Conservation (phyloP, 1,140 invertebrate species). For the Drosophila repletoides region DNA sequence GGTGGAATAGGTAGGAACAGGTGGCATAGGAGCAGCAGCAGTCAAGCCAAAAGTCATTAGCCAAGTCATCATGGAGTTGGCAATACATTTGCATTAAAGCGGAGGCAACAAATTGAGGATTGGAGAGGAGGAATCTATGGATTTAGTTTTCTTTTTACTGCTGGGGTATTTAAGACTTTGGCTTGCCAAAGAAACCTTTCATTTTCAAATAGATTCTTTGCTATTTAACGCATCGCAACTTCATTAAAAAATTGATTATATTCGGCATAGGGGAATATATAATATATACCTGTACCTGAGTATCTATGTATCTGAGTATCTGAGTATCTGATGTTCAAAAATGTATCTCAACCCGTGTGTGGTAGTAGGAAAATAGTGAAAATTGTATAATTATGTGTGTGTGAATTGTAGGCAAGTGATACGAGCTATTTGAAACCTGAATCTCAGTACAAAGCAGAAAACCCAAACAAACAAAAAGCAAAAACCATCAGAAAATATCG, state of each 20-base stretch:
- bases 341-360: slow-evolving; percentile 32
- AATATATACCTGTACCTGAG: slow-evolving; percentile 68
- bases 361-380: too few species aligned
- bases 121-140: background rate
- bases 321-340: slow-evolving; percentile 30
- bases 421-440: slow-evolving; percentile 52
- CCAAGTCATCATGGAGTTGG: slow-evolving; percentile 33
- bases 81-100: slow-evolving; percentile 32
- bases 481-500: background rate
- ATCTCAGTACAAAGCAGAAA: slow-evolving; percentile 69
- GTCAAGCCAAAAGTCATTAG: slow-evolving; percentile 46
- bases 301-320: slow-evolving; percentile 52
- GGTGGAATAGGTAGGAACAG: background rate
- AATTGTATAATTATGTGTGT: slow-evolving; percentile 8
- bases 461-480: slow-evolving; percentile 6
- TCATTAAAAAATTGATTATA: background rate
- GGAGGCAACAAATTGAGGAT: slow-evolving; percentile 5
- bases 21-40: background rate
- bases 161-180: background rate
- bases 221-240: background rate
- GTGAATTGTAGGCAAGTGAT: slow-evolving; percentile 39
- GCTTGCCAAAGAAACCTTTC: background rate
- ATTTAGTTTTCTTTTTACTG: background rate
- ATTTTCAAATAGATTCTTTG: background rate
- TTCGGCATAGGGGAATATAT: slow-evolving; percentile 8